phyloP scores from a whole-genome alignment of 2,797 vertebrate genomes.

The Mormyrops attenuatus region DNA sequence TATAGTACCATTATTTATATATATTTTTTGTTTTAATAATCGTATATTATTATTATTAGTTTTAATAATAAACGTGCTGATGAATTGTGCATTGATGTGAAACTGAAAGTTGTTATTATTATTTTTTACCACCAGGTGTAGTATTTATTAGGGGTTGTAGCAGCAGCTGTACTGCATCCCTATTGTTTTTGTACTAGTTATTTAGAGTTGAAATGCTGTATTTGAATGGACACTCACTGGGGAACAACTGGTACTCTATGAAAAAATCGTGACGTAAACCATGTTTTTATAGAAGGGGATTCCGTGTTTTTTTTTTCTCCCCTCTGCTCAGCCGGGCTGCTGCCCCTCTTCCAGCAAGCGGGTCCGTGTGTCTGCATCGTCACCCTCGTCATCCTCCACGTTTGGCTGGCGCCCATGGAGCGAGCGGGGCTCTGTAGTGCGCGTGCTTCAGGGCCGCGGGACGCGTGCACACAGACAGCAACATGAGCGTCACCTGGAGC shows the following conservation, averaged over 20 bases:
- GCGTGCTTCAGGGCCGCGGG: conserved; percentile 83
- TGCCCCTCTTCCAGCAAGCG: conserved; percentile 61
- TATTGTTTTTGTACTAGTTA: not conserved
- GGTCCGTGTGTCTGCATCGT: not conserved
- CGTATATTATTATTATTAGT: not conserved
- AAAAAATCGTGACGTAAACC: not conserved
- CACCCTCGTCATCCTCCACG: conserved; percentile 27
- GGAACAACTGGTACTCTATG: not conserved
- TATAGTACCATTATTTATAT: not conserved
- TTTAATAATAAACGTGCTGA: not conserved
- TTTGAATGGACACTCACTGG: not conserved
- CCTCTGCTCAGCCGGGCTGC: conserved; percentile 44
- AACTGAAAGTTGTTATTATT: not conserved
- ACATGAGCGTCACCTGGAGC: conserved; percentile 72
- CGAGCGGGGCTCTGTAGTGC: conserved; percentile 81
- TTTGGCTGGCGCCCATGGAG: conserved; percentile 71
- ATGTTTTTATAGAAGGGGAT: not conserved
- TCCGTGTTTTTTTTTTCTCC: not conserved
- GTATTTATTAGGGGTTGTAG: not conserved
- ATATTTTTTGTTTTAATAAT: not conserved
- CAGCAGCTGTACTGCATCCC: not conserved
- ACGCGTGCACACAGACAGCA: conserved; percentile 74
- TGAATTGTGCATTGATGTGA: not conserved
- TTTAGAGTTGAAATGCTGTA: not conserved
- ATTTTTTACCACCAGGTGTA: not conserved